Base-by-base conservation (phyloP, 2,113 vertebrate genomes). In the Neolamprologus brichardi region DNA sequence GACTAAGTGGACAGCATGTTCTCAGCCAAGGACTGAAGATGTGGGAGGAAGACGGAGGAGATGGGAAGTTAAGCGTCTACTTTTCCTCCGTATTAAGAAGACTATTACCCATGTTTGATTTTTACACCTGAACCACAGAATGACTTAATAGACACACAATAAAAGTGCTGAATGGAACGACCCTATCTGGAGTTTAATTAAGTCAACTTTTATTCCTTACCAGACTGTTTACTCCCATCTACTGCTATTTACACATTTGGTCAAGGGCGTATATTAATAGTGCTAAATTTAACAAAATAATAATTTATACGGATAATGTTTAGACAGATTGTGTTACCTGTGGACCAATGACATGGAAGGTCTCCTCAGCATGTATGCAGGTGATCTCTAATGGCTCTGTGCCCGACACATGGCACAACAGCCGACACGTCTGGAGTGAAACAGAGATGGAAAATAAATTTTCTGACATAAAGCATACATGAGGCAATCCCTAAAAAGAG, bases 321-420 rank as follows among this genome's bases (percentile, higher is more conserved):
- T 15, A 11, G 18, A 51, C 3, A 56, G 20, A 64, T 84, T n/a
- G 79, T 18, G 11, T 84, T 97, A 99, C 99, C 98, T 99, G 99
- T 58, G 98, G 98, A 53, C 98, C 98, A 79, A 99, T 99, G 90
- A 99, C 98, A 84, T 97, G 97, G 94, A 99, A 99, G 23, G 98
- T 99, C 88, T 99, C 98, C 93, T 99, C 98, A 20, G 98, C 99
- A 5, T 99, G 98, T 84, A 98, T 93, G 62, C 98, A 99, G 41
- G 98, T 98, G 82, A 99, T 99, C 96, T 99, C 98, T 1, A 99
- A 96, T 3, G 99, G 98, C 91, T 99, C 98, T 2, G 97, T 98
- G 70, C 98, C 98, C n/a, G 98, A 99, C 88, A 99, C 95, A 41
- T 99, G 99, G 87, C 98, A 97, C 95, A 99, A 81, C 85, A 99